phyloP scores from a whole-genome alignment of 2,888 invertebrate genomes.

The Macrophya annulata region DNA sequence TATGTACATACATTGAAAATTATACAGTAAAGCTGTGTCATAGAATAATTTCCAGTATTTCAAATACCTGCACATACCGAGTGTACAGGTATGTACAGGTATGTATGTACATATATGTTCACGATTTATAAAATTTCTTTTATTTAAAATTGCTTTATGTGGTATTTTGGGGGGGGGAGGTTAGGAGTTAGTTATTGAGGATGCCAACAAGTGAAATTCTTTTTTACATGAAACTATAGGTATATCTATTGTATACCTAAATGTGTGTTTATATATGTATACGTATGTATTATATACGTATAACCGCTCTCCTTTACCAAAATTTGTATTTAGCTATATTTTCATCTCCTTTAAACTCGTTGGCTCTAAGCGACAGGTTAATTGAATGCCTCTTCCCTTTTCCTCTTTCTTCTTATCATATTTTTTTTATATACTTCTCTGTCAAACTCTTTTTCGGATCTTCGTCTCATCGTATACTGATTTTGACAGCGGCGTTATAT shows the following conservation, averaged over 20 bases:
- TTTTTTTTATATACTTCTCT: neutral
- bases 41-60: conserved; percentile 8
- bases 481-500: conserved; percentile 25
- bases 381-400: conserved; percentile 31
- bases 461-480: neutral
- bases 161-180: no score
- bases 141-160: neutral
- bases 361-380: conserved; percentile 45
- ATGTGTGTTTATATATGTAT: neutral
- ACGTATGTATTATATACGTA: neutral
- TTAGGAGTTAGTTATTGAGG: no score
- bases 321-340: conserved; percentile 43
- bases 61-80: neutral
- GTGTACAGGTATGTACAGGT: neutral
- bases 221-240: neutral
- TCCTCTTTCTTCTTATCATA: conserved; percentile 9
- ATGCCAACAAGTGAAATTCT: conserved; percentile 1
- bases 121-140: neutral
- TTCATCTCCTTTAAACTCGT: conserved; percentile 45
- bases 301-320: neutral
- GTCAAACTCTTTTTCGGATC: neutral
- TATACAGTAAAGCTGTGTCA: neutral
- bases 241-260: neutral
- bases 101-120: neutral
- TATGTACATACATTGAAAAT: neutral